phyloP scores from a whole-genome alignment of 1,140 invertebrate species.

The Cotesia typhae region DNA sequence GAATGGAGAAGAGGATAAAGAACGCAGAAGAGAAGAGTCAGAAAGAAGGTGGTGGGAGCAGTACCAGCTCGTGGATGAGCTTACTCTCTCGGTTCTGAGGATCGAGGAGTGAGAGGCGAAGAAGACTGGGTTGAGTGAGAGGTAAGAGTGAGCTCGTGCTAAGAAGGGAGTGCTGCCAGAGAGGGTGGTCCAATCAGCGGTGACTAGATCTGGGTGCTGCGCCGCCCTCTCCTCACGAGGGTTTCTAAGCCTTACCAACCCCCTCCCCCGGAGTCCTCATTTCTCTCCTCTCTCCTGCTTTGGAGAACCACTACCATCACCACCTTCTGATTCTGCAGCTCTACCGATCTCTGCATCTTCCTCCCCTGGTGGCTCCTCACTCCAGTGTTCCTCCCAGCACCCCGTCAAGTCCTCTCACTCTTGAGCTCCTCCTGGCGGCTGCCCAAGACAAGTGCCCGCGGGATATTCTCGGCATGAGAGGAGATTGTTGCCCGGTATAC shows the following conservation, averaged over 20 bases:
- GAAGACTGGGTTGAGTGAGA: conserved; percentile 15
- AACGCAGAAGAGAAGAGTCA: conserved; percentile 36
- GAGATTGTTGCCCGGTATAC: conserved; percentile 58
- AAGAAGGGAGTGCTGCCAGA: conserved; percentile 41
- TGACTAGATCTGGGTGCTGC: conserved; percentile 50
- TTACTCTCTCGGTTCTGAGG: too few relatives aligned
- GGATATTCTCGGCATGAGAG: conserved; percentile 64
- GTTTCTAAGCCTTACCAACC: conserved; percentile 26
- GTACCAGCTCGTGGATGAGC: conserved; percentile 30
- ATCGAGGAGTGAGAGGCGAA: conserved; percentile 25
- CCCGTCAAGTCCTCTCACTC: conserved; percentile 37
- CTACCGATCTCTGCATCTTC: conserved; percentile 34
- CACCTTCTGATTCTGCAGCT: conserved; percentile 22
- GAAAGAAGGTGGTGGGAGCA: conserved; percentile 38
- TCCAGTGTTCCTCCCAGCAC: conserved; percentile 48
- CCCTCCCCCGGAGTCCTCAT: conserved; percentile 31
- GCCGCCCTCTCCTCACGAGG: conserved; percentile 41
- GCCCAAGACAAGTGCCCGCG: conserved; percentile 64
- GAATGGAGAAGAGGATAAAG: conserved; percentile 48
- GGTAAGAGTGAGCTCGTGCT: conserved; percentile 24
- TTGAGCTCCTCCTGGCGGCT: conserved; percentile 51
- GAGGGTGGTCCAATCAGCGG: conserved; percentile 64
- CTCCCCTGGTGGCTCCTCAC: conserved; percentile 31
- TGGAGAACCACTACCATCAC: conserved; percentile 30
- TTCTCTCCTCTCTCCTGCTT: neutral